Percentiles rank a stretch among this genome's conserved stretches.
Conservation (phyloP, 1,140 invertebrate genomes). For the Colletes latitarsis region DNA sequence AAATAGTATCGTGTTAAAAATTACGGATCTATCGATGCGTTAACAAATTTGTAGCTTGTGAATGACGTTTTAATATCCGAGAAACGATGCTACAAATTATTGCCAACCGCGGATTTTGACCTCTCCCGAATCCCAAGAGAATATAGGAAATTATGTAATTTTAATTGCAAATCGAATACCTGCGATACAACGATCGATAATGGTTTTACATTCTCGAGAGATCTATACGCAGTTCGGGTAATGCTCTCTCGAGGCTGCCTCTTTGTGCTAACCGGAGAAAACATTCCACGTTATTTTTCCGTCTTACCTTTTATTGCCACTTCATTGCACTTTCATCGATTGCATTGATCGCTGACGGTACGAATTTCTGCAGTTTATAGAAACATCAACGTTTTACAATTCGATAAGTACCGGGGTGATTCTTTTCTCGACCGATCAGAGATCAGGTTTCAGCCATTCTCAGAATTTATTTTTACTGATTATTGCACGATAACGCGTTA, state of each 20-base stretch:
- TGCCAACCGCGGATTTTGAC: background rate
- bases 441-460: too few relatives aligned
- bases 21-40: too few relatives aligned
- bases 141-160: constrained; percentile 18
- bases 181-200: constrained; percentile 1
- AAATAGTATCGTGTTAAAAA: too few relatives aligned
- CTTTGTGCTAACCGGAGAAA: background rate
- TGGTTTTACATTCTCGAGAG: background rate
- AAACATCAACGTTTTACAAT: too few relatives aligned
- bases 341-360: background rate
- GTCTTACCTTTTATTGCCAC: background rate
- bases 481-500: too few relatives aligned
- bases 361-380: background rate
- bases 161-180: constrained; percentile 11
- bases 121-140: background rate
- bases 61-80: too few relatives aligned
- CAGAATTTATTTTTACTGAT: too few relatives aligned
- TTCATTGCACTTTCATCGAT: background rate
- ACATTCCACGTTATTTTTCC: background rate
- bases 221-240: background rate
- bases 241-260: background rate
- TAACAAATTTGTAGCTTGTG: too few relatives aligned
- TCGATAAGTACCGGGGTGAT: too few relatives aligned
- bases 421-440: too few relatives aligned
- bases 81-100: constrained; percentile 1